Conservation (phyloP, 37 sponge, comb jelly and placozoan species). For the Tethya wilhelma region DNA sequence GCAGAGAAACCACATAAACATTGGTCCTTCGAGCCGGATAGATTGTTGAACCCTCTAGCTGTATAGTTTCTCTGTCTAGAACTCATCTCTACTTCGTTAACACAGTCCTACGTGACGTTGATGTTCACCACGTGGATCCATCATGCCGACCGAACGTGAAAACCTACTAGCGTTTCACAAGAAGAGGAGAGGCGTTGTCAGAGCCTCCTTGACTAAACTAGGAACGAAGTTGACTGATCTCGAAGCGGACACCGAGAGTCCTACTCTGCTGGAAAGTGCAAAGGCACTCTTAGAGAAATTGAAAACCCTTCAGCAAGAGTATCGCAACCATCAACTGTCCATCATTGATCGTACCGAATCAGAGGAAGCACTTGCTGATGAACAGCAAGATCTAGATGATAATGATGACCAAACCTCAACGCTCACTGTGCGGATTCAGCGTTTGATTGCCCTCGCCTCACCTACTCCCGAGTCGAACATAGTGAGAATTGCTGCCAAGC, state of each 20-base stretch:
- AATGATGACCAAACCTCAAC: slow-evolving; percentile 16
- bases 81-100: background rate
- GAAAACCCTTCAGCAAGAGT: slow-evolving; percentile 25
- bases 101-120: too few species aligned
- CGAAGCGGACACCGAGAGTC: slow-evolving; percentile 7
- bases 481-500: background rate
- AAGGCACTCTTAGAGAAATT: slow-evolving; percentile 1
- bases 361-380: slow-evolving; percentile 10
- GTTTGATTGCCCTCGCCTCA: background rate
- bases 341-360: slow-evolving; percentile 15
- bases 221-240: slow-evolving; percentile 30
- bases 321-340: background rate
- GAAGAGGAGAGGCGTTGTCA: slow-evolving; percentile 35
- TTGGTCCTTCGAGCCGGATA: slow-evolving; percentile 25
- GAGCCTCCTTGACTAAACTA: slow-evolving; percentile 36
- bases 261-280: slow-evolving; percentile 23
- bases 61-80: slow-evolving; percentile 1
- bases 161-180: slow-evolving; percentile 23
- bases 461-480: background rate
- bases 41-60: background rate
- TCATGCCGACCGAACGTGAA: too few species aligned
- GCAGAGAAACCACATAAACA: slow-evolving; percentile 20
- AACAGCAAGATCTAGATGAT: slow-evolving; percentile 21
- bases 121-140: too few species aligned
- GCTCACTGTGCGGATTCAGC: slow-evolving; percentile 9